phyloP scores from a whole-genome alignment of 2,113 vertebrate genomes.

The Psilopogon haemacephalus region DNA sequence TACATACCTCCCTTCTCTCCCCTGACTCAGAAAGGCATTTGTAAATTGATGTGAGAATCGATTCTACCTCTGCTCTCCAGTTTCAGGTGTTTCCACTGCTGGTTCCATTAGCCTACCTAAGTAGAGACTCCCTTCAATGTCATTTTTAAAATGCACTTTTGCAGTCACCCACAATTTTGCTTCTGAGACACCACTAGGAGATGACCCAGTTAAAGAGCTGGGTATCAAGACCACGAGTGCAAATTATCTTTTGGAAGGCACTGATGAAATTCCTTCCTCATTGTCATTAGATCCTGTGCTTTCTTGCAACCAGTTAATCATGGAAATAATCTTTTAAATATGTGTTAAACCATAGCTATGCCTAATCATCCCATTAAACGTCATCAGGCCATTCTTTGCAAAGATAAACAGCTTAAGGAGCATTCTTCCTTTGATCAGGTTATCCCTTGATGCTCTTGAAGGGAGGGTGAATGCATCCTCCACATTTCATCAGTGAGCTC shows the following conservation, averaged over 20 bases:
- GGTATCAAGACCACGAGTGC: background rate
- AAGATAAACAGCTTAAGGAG: conserved; percentile 52
- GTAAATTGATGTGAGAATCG: background rate
- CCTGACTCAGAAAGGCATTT: background rate
- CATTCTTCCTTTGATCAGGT: conserved; percentile 56
- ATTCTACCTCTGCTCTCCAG: background rate
- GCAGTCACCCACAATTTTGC: background rate
- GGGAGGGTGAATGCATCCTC: background rate
- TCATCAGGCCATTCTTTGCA: conserved; percentile 22
- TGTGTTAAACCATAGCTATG: conserved; percentile 31
- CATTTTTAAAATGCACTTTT: background rate
- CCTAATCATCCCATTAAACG: conserved; percentile 19
- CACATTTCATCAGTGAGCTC: conserved; percentile 30
- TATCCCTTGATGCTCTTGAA: conserved; percentile 32
- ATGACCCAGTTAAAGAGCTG: background rate
- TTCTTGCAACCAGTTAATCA: conserved; percentile 50
- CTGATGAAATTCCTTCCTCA: conserved; percentile 18
- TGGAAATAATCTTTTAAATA: conserved; percentile 44
- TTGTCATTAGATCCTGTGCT: background rate
- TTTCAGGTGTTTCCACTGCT: background rate
- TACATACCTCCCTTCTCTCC: background rate
- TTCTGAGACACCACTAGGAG: background rate
- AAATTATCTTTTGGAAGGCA: background rate
- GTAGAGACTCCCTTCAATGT: background rate
- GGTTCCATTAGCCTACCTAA: background rate